These are phyloP conservation scores for Lichenostomus cassidix DNA, from an alignment of 2,113 vertebrate genomes.

Conservation along the genomic window DNA sequence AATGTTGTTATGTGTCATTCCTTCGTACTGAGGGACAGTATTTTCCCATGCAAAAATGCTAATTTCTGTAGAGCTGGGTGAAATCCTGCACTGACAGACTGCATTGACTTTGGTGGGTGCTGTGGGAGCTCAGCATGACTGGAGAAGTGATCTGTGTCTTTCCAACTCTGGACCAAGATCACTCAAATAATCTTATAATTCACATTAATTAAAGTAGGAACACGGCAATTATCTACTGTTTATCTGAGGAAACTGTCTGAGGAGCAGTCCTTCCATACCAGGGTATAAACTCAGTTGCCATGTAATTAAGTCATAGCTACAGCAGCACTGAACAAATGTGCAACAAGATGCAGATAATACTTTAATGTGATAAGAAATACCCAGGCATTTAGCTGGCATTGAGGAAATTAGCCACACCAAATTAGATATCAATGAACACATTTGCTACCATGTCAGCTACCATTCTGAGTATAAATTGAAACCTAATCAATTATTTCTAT, in stretches of 20 bases:
- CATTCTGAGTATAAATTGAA: not conserved
- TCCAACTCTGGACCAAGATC: not conserved
- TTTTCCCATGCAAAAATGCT: not conserved
- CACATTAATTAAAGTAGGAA: conserved; percentile 6
- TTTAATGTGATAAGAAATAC: not conserved
- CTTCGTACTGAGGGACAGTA: not conserved
- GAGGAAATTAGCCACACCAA: conserved; percentile 48
- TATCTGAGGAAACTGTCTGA: not conserved
- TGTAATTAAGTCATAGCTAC: conserved; percentile 36
- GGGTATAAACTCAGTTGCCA: not conserved
- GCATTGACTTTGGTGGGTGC: accelerated
- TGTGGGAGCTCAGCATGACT: not conserved
- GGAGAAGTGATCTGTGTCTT: not conserved
- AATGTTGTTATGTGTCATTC: not conserved
- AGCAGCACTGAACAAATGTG: not conserved
- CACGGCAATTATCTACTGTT: conserved; percentile 23
- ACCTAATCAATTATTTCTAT: conserved; percentile 33
- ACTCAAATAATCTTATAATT: not conserved
- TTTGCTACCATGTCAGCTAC: not conserved
- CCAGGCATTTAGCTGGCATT: not conserved
- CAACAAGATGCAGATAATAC: conserved; percentile 22
- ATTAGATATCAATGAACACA: conserved; percentile 26
- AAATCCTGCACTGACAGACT: not conserved
- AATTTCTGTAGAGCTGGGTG: not conserved
- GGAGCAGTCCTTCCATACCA: not conserved